These are phyloP conservation scores for Myrmecobius fasciatus DNA, from an alignment of 2,113 vertebrate genomes.

Conservation along the genomic window DNA sequence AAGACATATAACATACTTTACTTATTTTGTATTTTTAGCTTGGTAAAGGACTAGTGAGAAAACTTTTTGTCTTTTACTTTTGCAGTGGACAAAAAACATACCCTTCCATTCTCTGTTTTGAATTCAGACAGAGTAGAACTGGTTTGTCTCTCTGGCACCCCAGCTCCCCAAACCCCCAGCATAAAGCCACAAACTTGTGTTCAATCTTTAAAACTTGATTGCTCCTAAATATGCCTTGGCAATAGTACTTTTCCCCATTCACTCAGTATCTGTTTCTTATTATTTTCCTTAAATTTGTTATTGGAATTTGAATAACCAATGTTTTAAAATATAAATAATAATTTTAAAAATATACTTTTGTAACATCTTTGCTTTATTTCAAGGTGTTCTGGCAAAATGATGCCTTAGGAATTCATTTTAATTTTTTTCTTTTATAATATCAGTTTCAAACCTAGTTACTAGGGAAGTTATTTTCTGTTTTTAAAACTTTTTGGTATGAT, in stretches of 20 bases:
- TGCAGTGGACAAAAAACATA: conserved; percentile 52
- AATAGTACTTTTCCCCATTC: conserved; percentile 67
- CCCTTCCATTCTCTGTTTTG: conserved; percentile 71
- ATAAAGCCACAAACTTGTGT: conserved; percentile 62
- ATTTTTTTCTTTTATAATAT: not conserved
- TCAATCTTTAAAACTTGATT: conserved; percentile 76
- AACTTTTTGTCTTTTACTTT: not conserved
- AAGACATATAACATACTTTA: not conserved
- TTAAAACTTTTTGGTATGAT: not conserved
- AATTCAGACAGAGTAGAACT: conserved; percentile 73
- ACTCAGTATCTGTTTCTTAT: conserved; percentile 73
- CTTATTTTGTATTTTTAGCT: not conserved
- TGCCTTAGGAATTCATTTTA: not conserved
- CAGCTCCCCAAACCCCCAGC: conserved; percentile 47
- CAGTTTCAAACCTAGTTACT: not conserved
- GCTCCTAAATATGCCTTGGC: conserved; percentile 73
- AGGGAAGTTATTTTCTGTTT: not conserved
- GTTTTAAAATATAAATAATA: not conserved
- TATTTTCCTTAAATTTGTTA: conserved; percentile 42
- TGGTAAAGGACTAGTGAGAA: not conserved
- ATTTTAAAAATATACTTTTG: not conserved
- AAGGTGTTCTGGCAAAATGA: not conserved
- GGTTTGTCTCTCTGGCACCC: conserved; percentile 71
- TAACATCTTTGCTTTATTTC: not conserved
- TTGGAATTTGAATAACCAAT: not conserved